Evolutionary conservation across 2,113 vertebrate species (phyloP), one percentile per base, ranked within the genome.

Genomic region (Leucoraja erinaceus): DNA sequence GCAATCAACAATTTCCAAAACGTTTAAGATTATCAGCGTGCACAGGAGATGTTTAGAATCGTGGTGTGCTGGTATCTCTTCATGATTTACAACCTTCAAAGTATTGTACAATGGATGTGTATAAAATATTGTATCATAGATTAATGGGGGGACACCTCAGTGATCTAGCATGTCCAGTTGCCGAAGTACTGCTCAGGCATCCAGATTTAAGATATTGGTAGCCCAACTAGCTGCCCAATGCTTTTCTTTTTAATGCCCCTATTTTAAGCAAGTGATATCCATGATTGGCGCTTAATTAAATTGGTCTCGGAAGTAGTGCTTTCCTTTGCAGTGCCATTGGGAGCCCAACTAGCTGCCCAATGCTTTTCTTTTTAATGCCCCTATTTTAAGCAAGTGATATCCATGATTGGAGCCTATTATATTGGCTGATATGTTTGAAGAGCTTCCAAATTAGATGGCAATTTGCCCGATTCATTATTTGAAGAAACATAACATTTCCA

Each of bases 41-140:
- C 28, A 88, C 28, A 63, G 28, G 14, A 18, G 12, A 0, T 10
- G 20, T 70, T 90, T 47, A 11, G 66, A 72, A 38, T 91, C 63
- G 72, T 91, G n/a, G 66, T 91, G 18, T 72, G 63, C 66, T 91
- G 88, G 63, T 38, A 90, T 70, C 63, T 22, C 72, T 25, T 91
- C 88, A 91, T 91, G 88, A 47, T 38, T 70, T 91, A 66, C 38
- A 70, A 90, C 33, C 66, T 72, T 90, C 38, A 90, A 90, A 90
- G 33, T 16, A 22, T 33, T 70, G 86, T 33, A 47, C 59, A 31
- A 18, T 33, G 83, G 59, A 18, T 88, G n/a, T 18, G 1, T 88
- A 31, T 63, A 88, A 88, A 66, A 18, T 63, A 66, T 63, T 63
- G 83, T 31, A 88, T 20, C 56, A 0, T 33, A n/a, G 81, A 56